Base-by-base conservation (phyloP, 1,140 invertebrate genomes). In the Acromyrmex charruanus region DNA sequence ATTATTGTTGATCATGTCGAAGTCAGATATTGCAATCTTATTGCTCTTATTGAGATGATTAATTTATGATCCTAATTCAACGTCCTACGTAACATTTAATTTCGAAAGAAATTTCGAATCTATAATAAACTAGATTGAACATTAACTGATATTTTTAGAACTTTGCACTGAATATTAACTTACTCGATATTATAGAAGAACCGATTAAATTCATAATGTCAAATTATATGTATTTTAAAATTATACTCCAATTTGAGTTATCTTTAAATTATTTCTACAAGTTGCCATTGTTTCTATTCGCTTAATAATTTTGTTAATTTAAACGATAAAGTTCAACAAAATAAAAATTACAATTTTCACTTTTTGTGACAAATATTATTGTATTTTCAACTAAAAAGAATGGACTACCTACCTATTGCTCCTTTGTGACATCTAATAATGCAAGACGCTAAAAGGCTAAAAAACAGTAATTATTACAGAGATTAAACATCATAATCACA, bases 391-490 rank as follows among this genome's bases (percentile, higher is more conserved):
- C 39, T 10, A 44, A 44, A 44, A 44, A 44, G 39, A 44, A 44
- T 10, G 39, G 9, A 2, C 2, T 44, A 39, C 35, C 39, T 21
- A 21, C 21, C 21, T 21, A 44, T 44, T 10, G 39, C 39, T 44
- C 39, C 9, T 44, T 44, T 44, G 39, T 44, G 39, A 44, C 10
- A 44, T 44, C 39, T 44, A 44, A 12, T 44, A 44, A 0, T 9
- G 10, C 1, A 71, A 55, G 5, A 25, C 1, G 10, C 14, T 14
- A n/a, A 59, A 3, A 28, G 2, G 16, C 12, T 12, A 39, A 49
- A n/a, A 6, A 2, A 14, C 18, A 10, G 28, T 51, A 79, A 79
- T 79, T 79, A 53, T 80, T 58, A 58, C n/a, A 58, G 55, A 58
- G 55, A 58, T 58, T 31, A 80, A 25, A 55, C 0, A 39, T 14